A percentile compares a stretch with the other conserved stretches of the same genome.
These are phyloP conservation scores for Euclidia mi DNA, from an alignment of 2,888 invertebrate genomes.

Conservation along the genomic window DNA sequence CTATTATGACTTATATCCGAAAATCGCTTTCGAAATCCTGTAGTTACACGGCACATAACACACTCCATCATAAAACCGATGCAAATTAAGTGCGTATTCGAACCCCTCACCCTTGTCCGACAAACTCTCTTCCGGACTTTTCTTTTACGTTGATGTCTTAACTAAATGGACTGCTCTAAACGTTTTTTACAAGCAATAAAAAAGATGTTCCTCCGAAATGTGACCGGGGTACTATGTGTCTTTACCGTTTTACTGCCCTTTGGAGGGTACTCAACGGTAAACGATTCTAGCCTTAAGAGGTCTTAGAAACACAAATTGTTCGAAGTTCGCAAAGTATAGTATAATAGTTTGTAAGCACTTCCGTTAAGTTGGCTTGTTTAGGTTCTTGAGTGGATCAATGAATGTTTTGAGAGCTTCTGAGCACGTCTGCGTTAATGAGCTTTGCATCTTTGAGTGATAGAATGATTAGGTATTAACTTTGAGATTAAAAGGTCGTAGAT, in stretches of 20 bases:
- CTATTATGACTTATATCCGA: no score
- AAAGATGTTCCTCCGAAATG: constrained; percentile 23
- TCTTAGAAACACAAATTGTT: constrained; percentile 35
- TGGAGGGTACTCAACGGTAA: constrained; percentile 31
- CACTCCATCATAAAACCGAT: no score
- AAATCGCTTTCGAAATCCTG: neutral
- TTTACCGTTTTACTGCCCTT: constrained; percentile 21
- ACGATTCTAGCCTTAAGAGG: constrained; percentile 34
- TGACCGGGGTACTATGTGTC: constrained; percentile 26
- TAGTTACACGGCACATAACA: neutral
- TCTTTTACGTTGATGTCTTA: constrained; percentile 2
- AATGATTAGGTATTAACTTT: no score
- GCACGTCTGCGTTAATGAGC: no score
- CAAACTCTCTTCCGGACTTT: no score
- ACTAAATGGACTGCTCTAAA: neutral
- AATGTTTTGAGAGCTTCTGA: no score
- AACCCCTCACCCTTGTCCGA: no score
- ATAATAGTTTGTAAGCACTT: constrained; percentile 5
- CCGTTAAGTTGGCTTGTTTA: neutral
- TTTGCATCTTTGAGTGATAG: no score
- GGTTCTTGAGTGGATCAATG: neutral
- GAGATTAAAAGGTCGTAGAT: no score
- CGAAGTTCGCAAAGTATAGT: constrained; percentile 37
- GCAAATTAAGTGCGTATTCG: no score
- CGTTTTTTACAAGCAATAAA: constrained; percentile 10